phyloP scores from a whole-genome alignment of 2,113 vertebrate genomes.

The Myotis davidii region DNA sequence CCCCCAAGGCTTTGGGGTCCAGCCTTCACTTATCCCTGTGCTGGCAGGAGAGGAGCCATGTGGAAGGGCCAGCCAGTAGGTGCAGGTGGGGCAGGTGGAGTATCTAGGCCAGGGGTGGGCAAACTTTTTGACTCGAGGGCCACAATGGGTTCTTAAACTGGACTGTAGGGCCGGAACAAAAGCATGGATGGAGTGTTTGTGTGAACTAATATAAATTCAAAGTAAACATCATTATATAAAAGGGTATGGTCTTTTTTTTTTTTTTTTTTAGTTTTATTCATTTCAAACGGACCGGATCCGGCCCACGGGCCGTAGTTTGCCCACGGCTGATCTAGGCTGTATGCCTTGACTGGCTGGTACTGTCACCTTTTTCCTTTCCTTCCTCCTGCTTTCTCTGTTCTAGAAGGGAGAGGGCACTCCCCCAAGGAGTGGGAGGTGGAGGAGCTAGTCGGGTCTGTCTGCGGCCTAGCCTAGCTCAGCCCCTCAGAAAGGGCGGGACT shows the following conservation, averaged over 20 bases:
- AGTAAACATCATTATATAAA: no score
- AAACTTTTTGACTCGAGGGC: no score
- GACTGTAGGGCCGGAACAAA: no score
- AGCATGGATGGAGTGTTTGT: no score
- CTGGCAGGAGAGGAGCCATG: not conserved
- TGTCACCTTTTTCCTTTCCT: slow-evolving; percentile 42
- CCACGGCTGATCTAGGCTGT: not conserved
- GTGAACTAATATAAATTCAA: no score
- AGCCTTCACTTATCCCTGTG: not conserved
- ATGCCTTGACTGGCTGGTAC: not conserved
- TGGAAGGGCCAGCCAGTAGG: not conserved
- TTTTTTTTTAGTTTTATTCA: no score
- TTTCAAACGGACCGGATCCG: no score
- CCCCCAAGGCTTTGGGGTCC: not conserved
- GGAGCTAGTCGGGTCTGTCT: not conserved
- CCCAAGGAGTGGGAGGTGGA: not conserved
- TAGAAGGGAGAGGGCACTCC: not conserved
- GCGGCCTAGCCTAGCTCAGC: not conserved
- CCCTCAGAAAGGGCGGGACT: not conserved
- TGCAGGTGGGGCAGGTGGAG: not conserved
- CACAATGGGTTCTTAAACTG: no score
- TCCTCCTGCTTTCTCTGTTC: slow-evolving; percentile 56
- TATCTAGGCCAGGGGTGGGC: no score
- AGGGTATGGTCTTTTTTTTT: no score
- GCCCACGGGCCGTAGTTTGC: no score